Evolutionary conservation across 2,797 vertebrate species (phyloP).

Genomic region (Gorsachius magnificus): DNA sequence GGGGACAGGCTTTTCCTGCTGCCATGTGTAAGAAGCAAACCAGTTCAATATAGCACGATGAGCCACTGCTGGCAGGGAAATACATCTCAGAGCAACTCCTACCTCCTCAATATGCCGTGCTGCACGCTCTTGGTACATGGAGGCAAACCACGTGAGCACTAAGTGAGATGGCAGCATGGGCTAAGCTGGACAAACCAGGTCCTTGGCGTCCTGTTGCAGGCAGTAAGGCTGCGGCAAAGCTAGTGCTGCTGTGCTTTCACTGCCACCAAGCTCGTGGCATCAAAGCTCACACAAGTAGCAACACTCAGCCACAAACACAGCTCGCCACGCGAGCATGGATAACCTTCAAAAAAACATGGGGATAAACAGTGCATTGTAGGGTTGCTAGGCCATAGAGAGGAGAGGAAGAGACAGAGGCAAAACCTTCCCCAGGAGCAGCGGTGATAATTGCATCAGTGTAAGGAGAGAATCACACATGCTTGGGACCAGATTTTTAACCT

Average conservation of each 20-base stretch:
- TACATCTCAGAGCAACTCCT: neutral
- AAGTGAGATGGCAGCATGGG: neutral
- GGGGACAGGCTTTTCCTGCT: neutral
- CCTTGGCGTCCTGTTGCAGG: neutral
- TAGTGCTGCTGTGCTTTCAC: neutral
- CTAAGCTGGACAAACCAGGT: neutral
- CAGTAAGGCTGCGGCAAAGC: neutral
- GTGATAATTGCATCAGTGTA: neutral
- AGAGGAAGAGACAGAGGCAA: neutral
- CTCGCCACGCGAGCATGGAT: rapidly evolving
- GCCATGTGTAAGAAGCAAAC: neutral
- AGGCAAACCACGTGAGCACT: neutral
- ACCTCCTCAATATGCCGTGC: neutral
- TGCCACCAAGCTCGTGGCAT: neutral
- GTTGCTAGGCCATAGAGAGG: neutral
- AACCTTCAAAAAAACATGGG: neutral
- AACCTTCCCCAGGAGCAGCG: neutral
- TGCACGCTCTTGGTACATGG: neutral
- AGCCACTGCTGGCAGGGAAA: neutral
- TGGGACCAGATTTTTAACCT: neutral
- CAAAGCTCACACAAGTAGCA: neutral
- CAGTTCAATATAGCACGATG: neutral
- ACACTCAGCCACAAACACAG: neutral
- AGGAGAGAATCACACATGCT: neutral
- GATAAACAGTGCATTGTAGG: neutral